Conservation (phyloP, 2,888 invertebrate species). For the Dicyrtomina minuta region DNA sequence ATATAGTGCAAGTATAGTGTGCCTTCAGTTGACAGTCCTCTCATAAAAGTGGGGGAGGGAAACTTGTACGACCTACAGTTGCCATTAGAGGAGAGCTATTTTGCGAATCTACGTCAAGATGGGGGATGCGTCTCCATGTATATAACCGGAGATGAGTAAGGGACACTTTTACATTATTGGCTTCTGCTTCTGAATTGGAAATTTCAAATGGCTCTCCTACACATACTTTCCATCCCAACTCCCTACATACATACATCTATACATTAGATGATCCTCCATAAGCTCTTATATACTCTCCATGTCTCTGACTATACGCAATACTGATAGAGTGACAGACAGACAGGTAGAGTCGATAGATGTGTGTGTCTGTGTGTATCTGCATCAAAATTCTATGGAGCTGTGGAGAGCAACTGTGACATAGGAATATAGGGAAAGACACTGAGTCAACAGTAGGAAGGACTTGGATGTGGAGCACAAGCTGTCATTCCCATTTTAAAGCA, state of each 20-base stretch:
- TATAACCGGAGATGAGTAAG: constrained; percentile 21
- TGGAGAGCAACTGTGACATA: not conserved
- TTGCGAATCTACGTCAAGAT: constrained; percentile 13
- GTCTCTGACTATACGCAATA: not conserved
- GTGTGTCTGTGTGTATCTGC: too few species aligned
- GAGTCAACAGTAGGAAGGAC: too few species aligned
- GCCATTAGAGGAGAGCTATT: constrained; percentile 16
- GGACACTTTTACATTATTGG: constrained; percentile 39
- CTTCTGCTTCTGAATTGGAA: constrained; percentile 27
- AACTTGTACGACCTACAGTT: constrained; percentile 13
- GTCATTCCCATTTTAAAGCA: too few species aligned
- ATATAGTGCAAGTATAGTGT: too few species aligned
- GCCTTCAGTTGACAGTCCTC: too few species aligned
- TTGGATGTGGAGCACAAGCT: too few species aligned
- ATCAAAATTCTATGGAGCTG: too few species aligned
- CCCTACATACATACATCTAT: not conserved
- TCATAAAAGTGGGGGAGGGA: not conserved
- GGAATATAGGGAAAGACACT: not conserved
- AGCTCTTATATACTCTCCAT: not conserved
- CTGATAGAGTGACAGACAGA: not conserved
- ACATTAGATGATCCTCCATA: not conserved
- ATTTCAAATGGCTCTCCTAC: not conserved
- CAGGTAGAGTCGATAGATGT: not conserved
- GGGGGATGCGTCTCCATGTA: not conserved
- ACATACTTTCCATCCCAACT: not conserved